These are phyloP conservation scores for Athetis lepigone DNA, from an alignment of 2,888 invertebrate genomes.

Conservation along the genomic window DNA sequence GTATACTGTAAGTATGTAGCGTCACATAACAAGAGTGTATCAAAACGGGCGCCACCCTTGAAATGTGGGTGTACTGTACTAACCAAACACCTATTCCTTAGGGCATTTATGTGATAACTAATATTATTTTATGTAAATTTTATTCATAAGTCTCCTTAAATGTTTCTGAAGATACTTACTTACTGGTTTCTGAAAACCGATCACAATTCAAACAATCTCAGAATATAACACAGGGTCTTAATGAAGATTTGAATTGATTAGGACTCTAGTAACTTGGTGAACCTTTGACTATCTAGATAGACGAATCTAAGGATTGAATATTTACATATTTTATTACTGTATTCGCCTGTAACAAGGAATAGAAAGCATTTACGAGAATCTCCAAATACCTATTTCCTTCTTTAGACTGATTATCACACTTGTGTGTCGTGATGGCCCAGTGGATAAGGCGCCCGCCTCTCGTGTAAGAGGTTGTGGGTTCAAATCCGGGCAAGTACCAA, in stretches of 20 bases:
- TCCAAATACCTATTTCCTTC: too few species aligned
- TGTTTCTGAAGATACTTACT: not conserved
- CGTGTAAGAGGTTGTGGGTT: too few species aligned
- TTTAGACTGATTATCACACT: too few species aligned
- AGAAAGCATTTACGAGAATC: too few species aligned
- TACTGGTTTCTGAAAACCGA: not conserved
- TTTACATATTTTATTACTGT: not conserved
- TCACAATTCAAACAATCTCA: not conserved
- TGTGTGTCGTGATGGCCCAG: too few species aligned
- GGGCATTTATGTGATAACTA: not conserved
- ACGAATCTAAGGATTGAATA: not conserved
- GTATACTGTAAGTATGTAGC: too few species aligned
- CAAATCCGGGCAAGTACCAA: too few species aligned
- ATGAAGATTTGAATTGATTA: constrained; percentile 2
- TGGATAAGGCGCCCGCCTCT: too few species aligned
- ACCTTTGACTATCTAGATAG: not conserved
- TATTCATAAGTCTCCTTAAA: not conserved
- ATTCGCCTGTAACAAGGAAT: not conserved
- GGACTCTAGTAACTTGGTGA: not conserved
- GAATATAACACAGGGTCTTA: not conserved
- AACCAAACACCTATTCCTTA: not conserved
- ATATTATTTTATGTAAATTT: not conserved
- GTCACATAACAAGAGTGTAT: too few species aligned
- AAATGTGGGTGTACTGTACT: not conserved
- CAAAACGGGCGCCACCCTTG: too few species aligned